Evolutionary conservation across 2,888 invertebrate species (phyloP).

Genomic region (Caenorhabditis parvicauda): DNA sequence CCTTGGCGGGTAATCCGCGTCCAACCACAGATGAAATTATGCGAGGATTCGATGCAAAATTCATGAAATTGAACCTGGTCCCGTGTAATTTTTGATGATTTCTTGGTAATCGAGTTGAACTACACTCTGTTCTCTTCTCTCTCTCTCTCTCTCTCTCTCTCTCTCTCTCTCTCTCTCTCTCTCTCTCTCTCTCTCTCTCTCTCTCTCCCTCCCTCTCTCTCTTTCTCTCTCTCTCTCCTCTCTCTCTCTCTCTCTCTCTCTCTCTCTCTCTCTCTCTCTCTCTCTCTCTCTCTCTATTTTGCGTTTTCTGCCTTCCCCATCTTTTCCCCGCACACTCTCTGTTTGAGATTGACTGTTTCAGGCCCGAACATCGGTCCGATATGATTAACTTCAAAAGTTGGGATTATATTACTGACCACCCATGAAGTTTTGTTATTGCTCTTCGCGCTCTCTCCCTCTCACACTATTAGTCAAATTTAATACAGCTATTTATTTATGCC

Average conservation of each 20-base stretch:
- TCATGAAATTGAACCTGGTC: too few species aligned
- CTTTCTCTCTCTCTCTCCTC: background rate
- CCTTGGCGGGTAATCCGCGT: too few species aligned
- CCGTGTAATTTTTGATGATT: background rate
- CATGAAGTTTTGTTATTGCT: too few species aligned
- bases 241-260: conserved; percentile 5
- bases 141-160: conserved; percentile 1
- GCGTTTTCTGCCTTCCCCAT: background rate
- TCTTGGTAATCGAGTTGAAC: background rate
- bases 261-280: conserved; percentile 1
- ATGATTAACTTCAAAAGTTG: too few species aligned
- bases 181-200: background rate
- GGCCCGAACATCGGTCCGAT: too few species aligned
- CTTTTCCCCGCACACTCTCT: background rate
- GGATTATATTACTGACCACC: too few species aligned
- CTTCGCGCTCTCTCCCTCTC: too few species aligned
- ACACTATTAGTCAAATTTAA: too few species aligned
- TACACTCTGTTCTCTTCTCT: background rate
- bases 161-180: background rate
- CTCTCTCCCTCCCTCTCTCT: background rate
- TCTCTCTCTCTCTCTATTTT: background rate
- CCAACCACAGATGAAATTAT: too few species aligned
- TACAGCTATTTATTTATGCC: too few species aligned
- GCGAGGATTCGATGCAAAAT: too few species aligned
- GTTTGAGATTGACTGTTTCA: too few species aligned